phyloP scores from a whole-genome alignment of 2,113 vertebrate genomes.

The Cettia cetti region DNA sequence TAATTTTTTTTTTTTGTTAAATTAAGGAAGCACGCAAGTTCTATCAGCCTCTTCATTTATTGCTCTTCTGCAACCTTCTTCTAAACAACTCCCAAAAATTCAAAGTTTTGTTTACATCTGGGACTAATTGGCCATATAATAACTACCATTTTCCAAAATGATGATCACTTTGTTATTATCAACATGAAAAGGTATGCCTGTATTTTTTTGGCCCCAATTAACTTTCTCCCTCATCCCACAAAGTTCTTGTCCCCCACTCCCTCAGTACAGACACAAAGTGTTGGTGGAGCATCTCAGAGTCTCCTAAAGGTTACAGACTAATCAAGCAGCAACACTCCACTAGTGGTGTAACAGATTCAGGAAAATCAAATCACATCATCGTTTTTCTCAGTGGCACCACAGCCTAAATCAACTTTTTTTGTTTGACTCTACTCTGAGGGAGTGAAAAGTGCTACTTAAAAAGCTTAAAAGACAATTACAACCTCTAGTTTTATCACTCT shows the following conservation, averaged over 20 bases:
- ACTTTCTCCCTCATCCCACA: background rate
- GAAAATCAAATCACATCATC: background rate
- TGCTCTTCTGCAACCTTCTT: background rate
- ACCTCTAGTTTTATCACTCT: background rate
- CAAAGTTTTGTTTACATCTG: background rate
- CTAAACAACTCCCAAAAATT: background rate
- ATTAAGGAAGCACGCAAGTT: background rate
- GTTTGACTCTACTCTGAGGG: background rate
- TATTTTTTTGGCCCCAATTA: background rate
- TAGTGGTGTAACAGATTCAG: background rate
- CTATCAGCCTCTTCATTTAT: background rate
- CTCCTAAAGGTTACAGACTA: background rate
- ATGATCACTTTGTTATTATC: background rate
- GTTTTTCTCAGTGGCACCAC: background rate
- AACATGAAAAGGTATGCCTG: background rate
- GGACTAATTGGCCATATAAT: background rate
- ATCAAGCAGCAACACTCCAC: background rate
- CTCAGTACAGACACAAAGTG: background rate
- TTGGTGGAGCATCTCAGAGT: background rate
- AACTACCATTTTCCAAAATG: background rate
- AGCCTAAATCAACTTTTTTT: background rate
- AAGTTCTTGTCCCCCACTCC: background rate
- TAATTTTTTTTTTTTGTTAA: background rate
- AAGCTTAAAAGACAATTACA: background rate
- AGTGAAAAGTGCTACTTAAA: background rate